phyloP scores from a whole-genome alignment of 1,140 invertebrate genomes.

The Grapholita molesta region DNA sequence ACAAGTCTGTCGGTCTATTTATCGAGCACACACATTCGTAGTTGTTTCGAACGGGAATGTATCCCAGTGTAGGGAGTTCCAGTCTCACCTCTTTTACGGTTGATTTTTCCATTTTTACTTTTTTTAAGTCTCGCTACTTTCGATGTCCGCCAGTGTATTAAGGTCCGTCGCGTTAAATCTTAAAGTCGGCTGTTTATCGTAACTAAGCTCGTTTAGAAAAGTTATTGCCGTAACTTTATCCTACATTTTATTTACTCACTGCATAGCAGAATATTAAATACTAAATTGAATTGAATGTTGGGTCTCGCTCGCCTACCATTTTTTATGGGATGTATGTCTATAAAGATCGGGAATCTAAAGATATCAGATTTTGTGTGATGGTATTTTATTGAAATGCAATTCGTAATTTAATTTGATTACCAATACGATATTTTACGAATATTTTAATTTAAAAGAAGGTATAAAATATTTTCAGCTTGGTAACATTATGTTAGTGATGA shows the following conservation, averaged over 20 bases:
- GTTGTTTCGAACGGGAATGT: no score
- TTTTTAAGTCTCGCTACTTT: neutral
- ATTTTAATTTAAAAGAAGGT: neutral
- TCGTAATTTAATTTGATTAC: neutral
- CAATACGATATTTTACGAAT: neutral
- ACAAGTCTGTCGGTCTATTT: no score
- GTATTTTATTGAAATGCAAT: neutral
- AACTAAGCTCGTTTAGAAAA: conserved; percentile 6
- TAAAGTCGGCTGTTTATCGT: conserved; percentile 6
- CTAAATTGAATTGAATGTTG: conserved; percentile 14
- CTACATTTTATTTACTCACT: neutral
- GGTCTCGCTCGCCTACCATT: neutral
- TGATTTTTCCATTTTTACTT: no score
- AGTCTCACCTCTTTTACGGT: no score
- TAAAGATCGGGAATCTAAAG: neutral
- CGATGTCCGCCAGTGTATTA: neutral
- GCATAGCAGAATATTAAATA: conserved; percentile 8
- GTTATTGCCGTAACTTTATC: neutral
- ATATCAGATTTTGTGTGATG: neutral
- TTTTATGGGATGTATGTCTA: neutral
- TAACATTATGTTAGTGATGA: no score
- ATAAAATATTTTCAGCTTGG: neutral
- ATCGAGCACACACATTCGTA: no score
- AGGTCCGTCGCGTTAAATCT: neutral
- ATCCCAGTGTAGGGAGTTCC: no score